Evolutionary conservation across 2,888 invertebrate genomes (phyloP), one percentile per base, ranked within the genome.

Genomic region (Cordilura impudica): DNA sequence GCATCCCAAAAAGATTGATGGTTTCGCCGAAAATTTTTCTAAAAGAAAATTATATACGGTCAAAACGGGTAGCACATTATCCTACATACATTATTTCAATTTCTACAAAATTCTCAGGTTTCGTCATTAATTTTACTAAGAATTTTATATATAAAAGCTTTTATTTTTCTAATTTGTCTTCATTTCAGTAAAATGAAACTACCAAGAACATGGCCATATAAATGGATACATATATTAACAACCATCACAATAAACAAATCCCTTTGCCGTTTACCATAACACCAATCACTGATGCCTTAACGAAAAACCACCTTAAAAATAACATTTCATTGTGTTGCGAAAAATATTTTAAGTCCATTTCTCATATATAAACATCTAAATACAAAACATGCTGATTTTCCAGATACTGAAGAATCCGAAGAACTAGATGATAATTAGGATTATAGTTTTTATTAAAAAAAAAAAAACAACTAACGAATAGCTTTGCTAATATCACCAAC

Each of bases 261-360:
- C 83, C 84, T 70, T 81, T 86, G 29, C 88, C 89, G 8, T 70
- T 89, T 54, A 89, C 89, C 65, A 89, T 89, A 81, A 89, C 88
- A 6, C 89, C 89, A 29, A 84, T 89, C 31, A 80, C 86, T 8
- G 83, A 58, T 76, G 72, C 61, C 78, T 78, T 77, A 60, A 51
- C 51, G 14, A 77, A 70, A 29, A 49, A 4, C 14, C 47, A 43
- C 61, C 58, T 16, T 23, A 54, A 16, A 14, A 23, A 60, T 90
- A 19, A 90, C 90, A 53, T 90, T 90, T 79, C 89, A 89, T 58
- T 89, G 85, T 88, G 88, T 78, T 90, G 90, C 70, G 81, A 86
- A 2, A 87, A 87, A 63, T 87, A 84, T 54, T 90, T 89, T 88
- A 31, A 87, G 88, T 82, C 90, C 90, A 0, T 83, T 87, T 73